phyloP scores from a whole-genome alignment of 2,113 vertebrate genomes.

The Neotragus moschatus region DNA sequence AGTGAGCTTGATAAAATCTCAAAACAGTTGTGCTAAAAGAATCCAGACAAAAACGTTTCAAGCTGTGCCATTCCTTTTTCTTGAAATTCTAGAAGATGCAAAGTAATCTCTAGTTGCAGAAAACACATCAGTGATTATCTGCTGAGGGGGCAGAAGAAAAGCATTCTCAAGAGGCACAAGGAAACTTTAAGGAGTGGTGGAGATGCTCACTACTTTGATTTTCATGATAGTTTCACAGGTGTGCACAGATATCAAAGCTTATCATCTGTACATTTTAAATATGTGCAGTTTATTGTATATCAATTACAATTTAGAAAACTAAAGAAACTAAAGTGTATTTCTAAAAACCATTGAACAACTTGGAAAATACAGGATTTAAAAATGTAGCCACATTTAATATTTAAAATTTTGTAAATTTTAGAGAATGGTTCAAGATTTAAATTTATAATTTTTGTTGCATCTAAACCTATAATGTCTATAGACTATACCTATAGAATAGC shows the following conservation, averaged over 20 bases:
- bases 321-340: not conserved
- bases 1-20: not conserved
- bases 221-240: not conserved
- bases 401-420: slow-evolving; percentile 19
- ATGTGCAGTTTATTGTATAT: not conserved
- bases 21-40: not conserved
- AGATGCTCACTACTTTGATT: not conserved
- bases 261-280: not conserved
- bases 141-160: not conserved
- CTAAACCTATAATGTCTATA: not conserved
- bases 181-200: not conserved
- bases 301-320: not conserved
- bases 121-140: not conserved
- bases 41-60: not conserved
- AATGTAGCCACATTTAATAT: not conserved
- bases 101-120: not conserved
- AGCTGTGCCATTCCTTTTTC: not conserved
- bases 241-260: not conserved
- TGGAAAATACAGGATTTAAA: not conserved
- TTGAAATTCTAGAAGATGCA: not conserved
- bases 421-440: slow-evolving; percentile 11
- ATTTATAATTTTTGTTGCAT: not conserved
- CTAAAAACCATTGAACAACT: not conserved
- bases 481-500: not conserved
- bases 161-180: not conserved